These are phyloP conservation scores for Ypsolopha sequella DNA, from an alignment of 2,888 invertebrate genomes.

Conservation along the genomic window DNA sequence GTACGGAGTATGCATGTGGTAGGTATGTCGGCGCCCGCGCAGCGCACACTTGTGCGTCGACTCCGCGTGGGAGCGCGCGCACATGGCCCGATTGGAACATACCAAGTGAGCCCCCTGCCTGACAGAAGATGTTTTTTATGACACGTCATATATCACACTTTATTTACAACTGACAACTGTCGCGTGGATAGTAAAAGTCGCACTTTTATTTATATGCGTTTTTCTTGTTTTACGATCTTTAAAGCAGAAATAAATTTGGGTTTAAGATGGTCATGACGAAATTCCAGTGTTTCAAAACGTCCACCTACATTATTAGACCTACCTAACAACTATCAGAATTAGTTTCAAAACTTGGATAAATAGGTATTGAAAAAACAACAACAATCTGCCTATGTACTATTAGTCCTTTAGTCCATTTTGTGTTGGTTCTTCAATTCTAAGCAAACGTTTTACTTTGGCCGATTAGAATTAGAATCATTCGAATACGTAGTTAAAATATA, in stretches of 20 bases:
- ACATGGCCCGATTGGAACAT: constrained; percentile 68
- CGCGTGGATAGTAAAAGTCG: constrained; percentile 8
- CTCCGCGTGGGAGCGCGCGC: constrained; percentile 68
- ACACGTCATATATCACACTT: not conserved
- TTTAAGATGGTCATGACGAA: not conserved
- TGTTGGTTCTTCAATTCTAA: no score
- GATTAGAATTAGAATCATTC: no score
- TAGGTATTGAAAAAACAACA: no score
- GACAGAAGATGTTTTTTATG: constrained; percentile 55
- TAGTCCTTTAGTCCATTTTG: no score
- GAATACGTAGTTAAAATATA: no score
- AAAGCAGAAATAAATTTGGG: not conserved
- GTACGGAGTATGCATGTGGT: constrained; percentile 13
- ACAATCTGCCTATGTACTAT: no score
- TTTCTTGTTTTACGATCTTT: not conserved
- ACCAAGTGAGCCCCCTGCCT: constrained; percentile 54
- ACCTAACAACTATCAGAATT: no score
- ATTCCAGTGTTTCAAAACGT: no score
- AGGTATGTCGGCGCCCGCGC: constrained; percentile 39
- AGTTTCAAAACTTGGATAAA: no score
- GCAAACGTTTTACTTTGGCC: no score
- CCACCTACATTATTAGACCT: no score
- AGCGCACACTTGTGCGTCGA: constrained; percentile 59
- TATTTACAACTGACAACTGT: constrained; percentile 3
- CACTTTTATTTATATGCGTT: constrained; percentile 8